Evolutionary conservation across 2,888 invertebrate species (phyloP).

Genomic region (Cepaea hortensis): DNA sequence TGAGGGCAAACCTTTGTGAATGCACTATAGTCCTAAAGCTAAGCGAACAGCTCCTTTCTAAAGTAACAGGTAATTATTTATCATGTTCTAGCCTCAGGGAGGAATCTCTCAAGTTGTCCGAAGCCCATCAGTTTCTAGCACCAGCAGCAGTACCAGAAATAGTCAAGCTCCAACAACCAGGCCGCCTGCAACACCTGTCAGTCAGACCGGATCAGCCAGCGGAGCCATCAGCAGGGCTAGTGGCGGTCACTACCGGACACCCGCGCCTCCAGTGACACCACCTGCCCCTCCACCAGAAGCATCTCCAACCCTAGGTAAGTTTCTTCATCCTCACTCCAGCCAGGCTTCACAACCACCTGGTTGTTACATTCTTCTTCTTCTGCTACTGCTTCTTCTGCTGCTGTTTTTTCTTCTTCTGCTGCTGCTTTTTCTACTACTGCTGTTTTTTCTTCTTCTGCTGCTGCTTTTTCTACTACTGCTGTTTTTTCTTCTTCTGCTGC

Average conservation of each 20-base stretch:
- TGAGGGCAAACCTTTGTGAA: too few relatives aligned
- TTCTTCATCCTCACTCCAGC: slow-evolving; percentile 34
- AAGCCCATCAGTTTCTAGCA: slow-evolving; percentile 66
- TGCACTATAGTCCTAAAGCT: too few relatives aligned
- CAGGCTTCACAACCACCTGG: slow-evolving; percentile 21
- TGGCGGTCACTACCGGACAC: slow-evolving; percentile 80
- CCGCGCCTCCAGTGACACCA: slow-evolving; percentile 93
- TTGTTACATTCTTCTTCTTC: slow-evolving; percentile 28
- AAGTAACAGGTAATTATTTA: neutral
- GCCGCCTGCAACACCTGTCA: slow-evolving; percentile 91
- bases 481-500: too few relatives aligned
- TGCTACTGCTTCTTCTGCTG: too few relatives aligned
- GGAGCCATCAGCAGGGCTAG: slow-evolving; percentile 62
- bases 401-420: too few relatives aligned
- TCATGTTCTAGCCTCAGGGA: slow-evolving; percentile 50
- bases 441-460: too few relatives aligned
- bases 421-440: too few relatives aligned
- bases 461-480: too few relatives aligned
- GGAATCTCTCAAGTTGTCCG: slow-evolving; percentile 53
- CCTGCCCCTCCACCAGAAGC: slow-evolving; percentile 82
- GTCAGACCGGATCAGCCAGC: slow-evolving; percentile 42
- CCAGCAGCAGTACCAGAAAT: slow-evolving; percentile 79
- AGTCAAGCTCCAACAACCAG: slow-evolving; percentile 89
- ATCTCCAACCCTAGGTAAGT: slow-evolving; percentile 31
- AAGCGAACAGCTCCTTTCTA: too few relatives aligned